Evolutionary conservation across 2,797 vertebrate species (phyloP), one percentile per base, ranked within the genome.

Genomic region (Rhyacichthys aspro): DNA sequence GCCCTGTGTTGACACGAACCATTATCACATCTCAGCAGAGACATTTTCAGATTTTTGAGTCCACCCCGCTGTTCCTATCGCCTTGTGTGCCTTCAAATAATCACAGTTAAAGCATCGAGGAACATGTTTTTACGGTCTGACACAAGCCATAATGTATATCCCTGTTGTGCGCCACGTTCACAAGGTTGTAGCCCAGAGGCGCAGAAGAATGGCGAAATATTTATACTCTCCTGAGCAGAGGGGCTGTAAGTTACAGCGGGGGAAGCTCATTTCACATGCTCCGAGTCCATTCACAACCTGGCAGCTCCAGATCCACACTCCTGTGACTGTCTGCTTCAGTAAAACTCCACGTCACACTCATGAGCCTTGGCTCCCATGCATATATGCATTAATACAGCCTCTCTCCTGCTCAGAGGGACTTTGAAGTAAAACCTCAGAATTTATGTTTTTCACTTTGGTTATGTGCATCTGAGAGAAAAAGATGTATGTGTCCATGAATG

Each of bases 251-350:
- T 80, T 81, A 75, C 70, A 73, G 76, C 59, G 15, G 79, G 18
- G 70, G 64, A 71, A 64, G 77, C 79, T 79, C 46, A 77, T 81
- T 82, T 74, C 81, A 74, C 83, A 82, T 78, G 62, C 74, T 76
- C 72, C 19, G 76, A 74, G 78, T 78, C 76, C 68, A 70, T 74
- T 71, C 59, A 63, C 32, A 49, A 47, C 47, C 43, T 3, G 5
- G 59, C 4, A 3, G 23, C 23, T 28, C 49, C 56, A 34, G 47
- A 48, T 62, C 44, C 68, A 74, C 56, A 63, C 61, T 59, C 63
- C 43, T 48, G 39, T 37, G 17, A 18, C 55, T 6, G 28, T 55
- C 63, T 61, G 38, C 59, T 60, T 47, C 33, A 36, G 50, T 53
- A 39, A 61, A 54, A 49, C 32, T 9, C 39, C 52, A 3, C 39